These are phyloP conservation scores for Schizopygopsis malacanthus DNA, from an alignment of 2,797 vertebrate species.

Conservation along the genomic window DNA sequence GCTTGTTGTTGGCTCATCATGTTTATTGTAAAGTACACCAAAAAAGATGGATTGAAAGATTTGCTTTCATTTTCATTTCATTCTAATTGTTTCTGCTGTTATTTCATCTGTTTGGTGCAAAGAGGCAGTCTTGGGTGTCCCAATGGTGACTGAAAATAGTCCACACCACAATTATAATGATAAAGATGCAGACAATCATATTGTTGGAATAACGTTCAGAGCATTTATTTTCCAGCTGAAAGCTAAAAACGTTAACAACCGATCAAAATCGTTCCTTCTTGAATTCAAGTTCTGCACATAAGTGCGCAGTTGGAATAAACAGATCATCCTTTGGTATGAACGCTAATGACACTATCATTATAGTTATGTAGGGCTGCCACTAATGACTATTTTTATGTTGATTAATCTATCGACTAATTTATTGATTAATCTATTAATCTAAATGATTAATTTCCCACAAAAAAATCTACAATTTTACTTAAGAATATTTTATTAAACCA, in stretches of 20 bases:
- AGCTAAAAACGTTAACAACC: not conserved
- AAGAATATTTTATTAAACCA: too few relatives aligned
- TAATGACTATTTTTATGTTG: too few relatives aligned
- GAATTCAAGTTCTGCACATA: not conserved
- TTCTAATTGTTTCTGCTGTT: slow-evolving; percentile 2
- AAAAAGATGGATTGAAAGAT: slow-evolving; percentile 6
- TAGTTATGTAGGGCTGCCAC: not conserved
- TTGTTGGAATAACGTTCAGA: not conserved
- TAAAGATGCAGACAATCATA: not conserved
- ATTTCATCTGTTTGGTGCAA: not conserved
- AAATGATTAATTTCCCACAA: too few relatives aligned
- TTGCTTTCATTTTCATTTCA: not conserved
- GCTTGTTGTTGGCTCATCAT: not conserved
- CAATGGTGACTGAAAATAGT: not conserved
- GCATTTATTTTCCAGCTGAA: not conserved
- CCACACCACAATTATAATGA: not conserved
- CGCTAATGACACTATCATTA: not conserved
- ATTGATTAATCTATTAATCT: too few relatives aligned
- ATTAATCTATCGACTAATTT: too few relatives aligned
- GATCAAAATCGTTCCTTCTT: not conserved
- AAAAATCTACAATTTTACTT: too few relatives aligned
- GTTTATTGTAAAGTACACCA: not conserved
- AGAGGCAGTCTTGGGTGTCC: not conserved
- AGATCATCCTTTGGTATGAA: not conserved
- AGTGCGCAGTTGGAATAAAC: not conserved